Percentiles rank a stretch among this genome's conserved stretches.
Evolutionary conservation across 2,113 vertebrate species (phyloP).

Genomic region (Lethenteron reissneri): DNA sequence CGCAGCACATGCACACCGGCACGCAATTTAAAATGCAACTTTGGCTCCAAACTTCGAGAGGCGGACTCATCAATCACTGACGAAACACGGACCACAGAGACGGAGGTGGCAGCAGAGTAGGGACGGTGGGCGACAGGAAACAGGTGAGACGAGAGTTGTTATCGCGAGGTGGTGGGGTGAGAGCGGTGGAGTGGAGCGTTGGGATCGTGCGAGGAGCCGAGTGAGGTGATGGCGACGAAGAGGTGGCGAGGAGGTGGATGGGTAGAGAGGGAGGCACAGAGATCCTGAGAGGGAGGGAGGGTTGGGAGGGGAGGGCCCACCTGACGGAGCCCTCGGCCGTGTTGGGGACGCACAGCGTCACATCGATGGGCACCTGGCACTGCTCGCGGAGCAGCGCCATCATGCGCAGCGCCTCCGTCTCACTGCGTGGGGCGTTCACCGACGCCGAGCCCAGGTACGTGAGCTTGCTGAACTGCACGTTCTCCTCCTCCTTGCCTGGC

Average conservation of each 20-base stretch:
- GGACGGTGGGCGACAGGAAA: background rate
- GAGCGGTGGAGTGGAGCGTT: background rate
- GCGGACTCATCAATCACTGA: too few species aligned
- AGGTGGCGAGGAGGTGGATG: background rate
- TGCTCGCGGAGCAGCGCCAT: constrained; percentile 57
- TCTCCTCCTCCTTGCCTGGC: constrained; percentile 48
- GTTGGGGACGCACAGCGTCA: constrained; percentile 75
- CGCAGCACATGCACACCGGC: too few species aligned
- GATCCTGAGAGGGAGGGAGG: background rate
- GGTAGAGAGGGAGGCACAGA: background rate
- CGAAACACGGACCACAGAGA: too few species aligned
- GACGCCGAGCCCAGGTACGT: constrained; percentile 72
- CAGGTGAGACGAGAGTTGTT: background rate
- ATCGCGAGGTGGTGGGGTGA: background rate
- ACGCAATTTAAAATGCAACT: too few species aligned
- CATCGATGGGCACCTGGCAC: constrained; percentile 39
- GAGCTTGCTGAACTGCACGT: constrained; percentile 82
- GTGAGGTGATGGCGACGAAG: background rate
- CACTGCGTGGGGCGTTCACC: constrained; percentile 69
- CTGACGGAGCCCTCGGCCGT: constrained; percentile 71
- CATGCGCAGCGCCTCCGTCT: constrained; percentile 51
- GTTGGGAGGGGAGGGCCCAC: constrained; percentile 19
- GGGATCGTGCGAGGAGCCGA: background rate
- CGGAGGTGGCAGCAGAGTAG: too few species aligned
- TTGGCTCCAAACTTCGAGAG: too few species aligned